Evolutionary conservation across 2,888 invertebrate genomes (phyloP), one percentile per base, ranked within the genome.

Genomic region (Ceraclea dissimilis): DNA sequence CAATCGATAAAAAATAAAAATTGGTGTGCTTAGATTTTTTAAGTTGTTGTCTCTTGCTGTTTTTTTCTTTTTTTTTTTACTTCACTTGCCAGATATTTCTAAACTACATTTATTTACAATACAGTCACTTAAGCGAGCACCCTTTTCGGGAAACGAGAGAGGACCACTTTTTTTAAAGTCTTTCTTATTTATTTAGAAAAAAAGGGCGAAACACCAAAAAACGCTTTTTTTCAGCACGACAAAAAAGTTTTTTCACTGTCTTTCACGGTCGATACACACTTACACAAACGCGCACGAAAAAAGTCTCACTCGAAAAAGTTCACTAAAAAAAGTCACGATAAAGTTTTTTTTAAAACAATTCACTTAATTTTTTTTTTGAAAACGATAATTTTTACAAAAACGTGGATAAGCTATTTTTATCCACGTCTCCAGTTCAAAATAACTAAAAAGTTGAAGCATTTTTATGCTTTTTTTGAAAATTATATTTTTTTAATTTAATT

Each of bases 121-220:
- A n/a, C 39, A 39, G 39, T 39, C 39, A 39, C 39, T 39, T 39
- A 31, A 8, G 16, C 39, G 13, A 39, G 16, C 39, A 13, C 39
- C 39, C 39, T 39, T 13, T 39, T 39, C 39, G 13, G 8, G 2
- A 39, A 39, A 39, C 39, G 4, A 39, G 39, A 39, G 39, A 39
- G 39, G 39, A n/a, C 13, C 16, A n/a, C 13, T 10, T 31, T 31
- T 31, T 8, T 11, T 6, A 8, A 31, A 11, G 31, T 31, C 6
- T 31, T 31, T 31, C 31, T 8, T 26, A 26, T 26, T 26, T 26
- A 26, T 26, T 26, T n/a, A n/a, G n/a, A 26, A 6, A 26, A 26
- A 26, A 26, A 26, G 26, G 5, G 10, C 26, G 13, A 39, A 39
- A 39, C 13, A 72, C 62, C 64, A 65, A 39, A 39, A n/a, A 39